Evolutionary conservation across 2,888 invertebrate genomes (phyloP), one percentile per base, ranked within the genome.

Genomic region (Epicampocera succincta): DNA sequence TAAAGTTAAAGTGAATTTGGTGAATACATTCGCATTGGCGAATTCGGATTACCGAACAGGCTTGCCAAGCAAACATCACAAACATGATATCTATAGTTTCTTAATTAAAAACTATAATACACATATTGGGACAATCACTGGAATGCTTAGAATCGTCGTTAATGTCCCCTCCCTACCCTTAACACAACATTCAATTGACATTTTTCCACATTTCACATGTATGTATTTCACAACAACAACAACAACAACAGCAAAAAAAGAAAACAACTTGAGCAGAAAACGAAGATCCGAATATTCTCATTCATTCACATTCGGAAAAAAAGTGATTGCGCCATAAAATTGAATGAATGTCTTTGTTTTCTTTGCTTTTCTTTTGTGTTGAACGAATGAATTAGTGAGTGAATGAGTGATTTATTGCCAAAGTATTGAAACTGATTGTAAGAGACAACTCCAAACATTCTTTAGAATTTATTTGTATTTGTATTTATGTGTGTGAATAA

Each of bases 351-450:
- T 82, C 71, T 78, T 82, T 60, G 60, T 75, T 74, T 73, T 61
- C 5, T 33, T 33, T 9, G 33, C 50, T 50, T 19, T 61, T 52
- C 17, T 76, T 66, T 74, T 73, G 74, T 81, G 83, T 76, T 76
- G 60, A 78, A 65, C 56, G 80, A 66, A 84, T 66, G 76, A 84
- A 83, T 76, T 74, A 71, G 77, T 81, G 61, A 80, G 65, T 68
- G 87, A 87, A 86, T 89, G 89, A 89, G 87, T 89, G 89, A 89
- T 89, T 89, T 89, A 89, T 89, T 85, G 88, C 84, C 83, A 85
- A 84, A 84, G 85, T 86, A 88, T 87, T 86, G 85, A 86, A 88
- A 86, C 87, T 89, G 87, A 89, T 89, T 89, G 85, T 84, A 77
- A 81, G 68, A 85, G 85, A 79, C 77, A 81, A 80, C 72, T 75